Conservation (phyloP, 2,888 invertebrate genomes). For the Diplolepis rosae region DNA sequence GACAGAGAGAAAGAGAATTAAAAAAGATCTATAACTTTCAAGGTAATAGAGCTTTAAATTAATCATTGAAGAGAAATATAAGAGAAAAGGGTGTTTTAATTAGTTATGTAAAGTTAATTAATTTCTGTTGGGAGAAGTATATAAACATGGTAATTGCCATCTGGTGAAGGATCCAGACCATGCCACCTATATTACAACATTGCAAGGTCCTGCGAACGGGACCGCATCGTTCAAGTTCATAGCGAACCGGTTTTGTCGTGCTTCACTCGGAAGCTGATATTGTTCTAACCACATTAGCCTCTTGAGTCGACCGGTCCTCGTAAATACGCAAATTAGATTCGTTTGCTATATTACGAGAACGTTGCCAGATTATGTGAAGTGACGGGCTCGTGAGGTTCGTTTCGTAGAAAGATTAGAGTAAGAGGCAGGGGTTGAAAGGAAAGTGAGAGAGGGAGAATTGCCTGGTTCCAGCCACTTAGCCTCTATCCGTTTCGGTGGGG, state of each 20-base stretch:
- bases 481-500: slow-evolving; percentile 48
- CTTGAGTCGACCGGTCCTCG: slow-evolving; percentile 37
- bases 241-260: background rate
- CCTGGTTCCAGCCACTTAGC: slow-evolving; percentile 52
- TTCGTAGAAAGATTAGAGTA: slow-evolving; percentile 10
- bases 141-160: slow-evolving; percentile 7
- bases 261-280: slow-evolving; percentile 1
- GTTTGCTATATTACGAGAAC: slow-evolving; percentile 46
- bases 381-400: slow-evolving; percentile 14
- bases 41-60: no score
- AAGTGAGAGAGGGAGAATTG: slow-evolving; percentile 37
- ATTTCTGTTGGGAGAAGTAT: background rate
- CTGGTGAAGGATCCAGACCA: background rate
- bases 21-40: no score
- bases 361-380: slow-evolving; percentile 30
- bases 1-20: no score
- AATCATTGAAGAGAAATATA: no score
- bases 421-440: slow-evolving; percentile 26
- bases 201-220: background rate
- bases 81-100: no score
- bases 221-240: slow-evolving; percentile 1
- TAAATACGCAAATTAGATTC: slow-evolving; percentile 59
- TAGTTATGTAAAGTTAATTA: slow-evolving; percentile 14
- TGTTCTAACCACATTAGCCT: slow-evolving; percentile 4
- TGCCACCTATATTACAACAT: background rate